Evolutionary conservation across 2,113 vertebrate genomes (phyloP).

Genomic region (Echinops telfairi): DNA sequence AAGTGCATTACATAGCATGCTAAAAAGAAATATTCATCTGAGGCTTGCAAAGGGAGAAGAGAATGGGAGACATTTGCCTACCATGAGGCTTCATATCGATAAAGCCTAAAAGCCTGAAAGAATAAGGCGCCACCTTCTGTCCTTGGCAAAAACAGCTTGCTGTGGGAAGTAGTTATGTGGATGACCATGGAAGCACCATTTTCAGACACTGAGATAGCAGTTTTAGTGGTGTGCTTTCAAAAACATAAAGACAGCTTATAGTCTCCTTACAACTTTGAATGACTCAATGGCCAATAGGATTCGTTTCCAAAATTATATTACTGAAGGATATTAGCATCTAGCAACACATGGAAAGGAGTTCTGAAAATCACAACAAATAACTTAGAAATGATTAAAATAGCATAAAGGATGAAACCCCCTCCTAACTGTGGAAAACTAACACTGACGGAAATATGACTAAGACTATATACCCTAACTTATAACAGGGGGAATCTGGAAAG

Average conservation of each 20-base stretch:
- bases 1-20: not conserved
- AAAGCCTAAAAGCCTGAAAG: not conserved
- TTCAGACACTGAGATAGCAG: accelerated
- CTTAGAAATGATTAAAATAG: not conserved
- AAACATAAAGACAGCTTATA: not conserved
- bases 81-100: not conserved
- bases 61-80: not conserved
- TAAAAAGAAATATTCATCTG: not conserved
- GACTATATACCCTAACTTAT: no score
- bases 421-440: no score
- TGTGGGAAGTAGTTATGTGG: accelerated
- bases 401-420: not conserved
- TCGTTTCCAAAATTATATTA: accelerated
- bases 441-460: no score
- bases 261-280: not conserved
- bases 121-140: accelerated
- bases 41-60: not conserved
- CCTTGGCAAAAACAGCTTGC: no score
- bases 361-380: not conserved
- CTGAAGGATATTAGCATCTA: no score
- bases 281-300: accelerated
- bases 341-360: not conserved
- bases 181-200: accelerated
- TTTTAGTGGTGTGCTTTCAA: not conserved
- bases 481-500: no score